Evolutionary conservation across 2,888 invertebrate species (phyloP).

Genomic region (Balanococcus diminutus): DNA sequence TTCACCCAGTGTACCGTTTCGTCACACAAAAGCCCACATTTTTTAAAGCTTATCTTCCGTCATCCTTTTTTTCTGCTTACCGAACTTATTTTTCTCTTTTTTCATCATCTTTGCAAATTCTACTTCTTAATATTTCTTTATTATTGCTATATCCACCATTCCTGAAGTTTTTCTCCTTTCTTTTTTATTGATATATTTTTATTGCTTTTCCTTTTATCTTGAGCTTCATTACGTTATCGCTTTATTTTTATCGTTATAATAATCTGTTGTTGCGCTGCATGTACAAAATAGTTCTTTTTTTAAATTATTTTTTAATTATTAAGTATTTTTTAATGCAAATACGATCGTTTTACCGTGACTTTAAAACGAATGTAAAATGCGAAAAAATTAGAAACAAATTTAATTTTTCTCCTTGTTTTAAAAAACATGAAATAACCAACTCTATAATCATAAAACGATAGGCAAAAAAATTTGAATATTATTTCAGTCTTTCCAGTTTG

Average conservation of each 20-base stretch:
- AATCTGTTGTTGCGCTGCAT: too few relatives aligned
- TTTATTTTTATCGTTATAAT: neutral
- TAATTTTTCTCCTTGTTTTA: neutral
- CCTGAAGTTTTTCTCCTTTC: neutral
- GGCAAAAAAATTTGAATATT: neutral
- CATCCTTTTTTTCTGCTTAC: neutral
- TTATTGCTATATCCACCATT: neutral
- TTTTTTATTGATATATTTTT: neutral
- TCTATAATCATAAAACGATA: neutral
- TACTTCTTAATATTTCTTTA: neutral
- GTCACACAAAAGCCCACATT: neutral
- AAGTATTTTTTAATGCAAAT: too few relatives aligned
- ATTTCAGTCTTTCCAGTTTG: neutral
- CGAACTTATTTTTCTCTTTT: neutral
- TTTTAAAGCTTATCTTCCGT: neutral
- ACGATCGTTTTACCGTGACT: too few relatives aligned
- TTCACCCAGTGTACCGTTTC: too few relatives aligned
- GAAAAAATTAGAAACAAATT: neutral
- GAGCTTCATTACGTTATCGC: neutral
- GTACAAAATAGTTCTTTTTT: too few relatives aligned
- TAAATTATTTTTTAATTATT: too few relatives aligned
- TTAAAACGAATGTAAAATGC: neutral
- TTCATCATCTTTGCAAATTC: neutral
- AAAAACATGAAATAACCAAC: neutral
- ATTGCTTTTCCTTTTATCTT: neutral